Conservation (phyloP, 2,888 invertebrate genomes). For the Cabera pusaria region DNA sequence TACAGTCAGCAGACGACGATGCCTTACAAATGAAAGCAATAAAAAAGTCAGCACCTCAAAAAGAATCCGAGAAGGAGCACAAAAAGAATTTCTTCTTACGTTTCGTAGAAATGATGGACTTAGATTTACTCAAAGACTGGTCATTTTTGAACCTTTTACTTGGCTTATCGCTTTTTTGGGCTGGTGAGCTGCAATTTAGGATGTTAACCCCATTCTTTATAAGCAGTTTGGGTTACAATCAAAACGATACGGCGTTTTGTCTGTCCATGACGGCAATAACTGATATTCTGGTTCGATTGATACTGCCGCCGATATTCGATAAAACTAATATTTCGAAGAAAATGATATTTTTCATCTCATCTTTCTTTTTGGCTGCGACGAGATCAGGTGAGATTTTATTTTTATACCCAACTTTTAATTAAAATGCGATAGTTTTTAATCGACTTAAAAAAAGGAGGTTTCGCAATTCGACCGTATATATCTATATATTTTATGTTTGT, state of each 20-base stretch:
- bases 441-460: no score
- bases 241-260: conserved; percentile 88
- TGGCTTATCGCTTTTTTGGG: conserved; percentile 88
- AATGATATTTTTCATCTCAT: conserved; percentile 87
- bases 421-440: no score
- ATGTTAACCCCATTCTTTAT: conserved; percentile 89
- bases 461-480: no score
- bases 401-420: no score
- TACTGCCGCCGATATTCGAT: conserved; percentile 90
- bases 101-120: conserved; percentile 87
- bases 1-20: conserved; percentile 74
- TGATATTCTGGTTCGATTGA: conserved; percentile 88
- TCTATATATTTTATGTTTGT: no score
- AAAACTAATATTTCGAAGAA: conserved; percentile 86
- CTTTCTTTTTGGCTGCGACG: conserved; percentile 87
- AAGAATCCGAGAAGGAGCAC: conserved; percentile 53
- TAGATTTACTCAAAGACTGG: conserved; percentile 88
- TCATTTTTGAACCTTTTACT: conserved; percentile 88
- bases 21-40: conserved; percentile 75
- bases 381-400: conserved; percentile 89
- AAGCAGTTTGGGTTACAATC: conserved; percentile 84
- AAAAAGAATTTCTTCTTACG: conserved; percentile 75
- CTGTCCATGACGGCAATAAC: conserved; percentile 89
- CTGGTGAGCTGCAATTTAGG: conserved; percentile 89
- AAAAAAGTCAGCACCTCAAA: conserved; percentile 59